These are phyloP conservation scores for Ptiloglossa arizonensis DNA, from an alignment of 1,140 invertebrate genomes.

Conservation along the genomic window DNA sequence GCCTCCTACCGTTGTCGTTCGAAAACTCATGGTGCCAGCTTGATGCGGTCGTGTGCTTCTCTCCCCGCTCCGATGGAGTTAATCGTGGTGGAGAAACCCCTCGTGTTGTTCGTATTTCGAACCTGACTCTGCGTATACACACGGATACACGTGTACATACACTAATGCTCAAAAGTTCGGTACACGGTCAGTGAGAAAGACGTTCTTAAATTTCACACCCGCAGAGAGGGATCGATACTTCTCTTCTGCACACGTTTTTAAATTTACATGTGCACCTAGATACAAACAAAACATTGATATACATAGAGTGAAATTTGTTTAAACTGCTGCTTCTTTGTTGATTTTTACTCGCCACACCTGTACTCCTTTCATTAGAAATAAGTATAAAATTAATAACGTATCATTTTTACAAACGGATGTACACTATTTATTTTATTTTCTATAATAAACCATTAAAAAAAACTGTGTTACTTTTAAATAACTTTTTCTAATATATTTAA, in stretches of 20 bases:
- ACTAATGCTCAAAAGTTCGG: slow-evolving; percentile 20
- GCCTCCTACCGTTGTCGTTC: slow-evolving; percentile 63
- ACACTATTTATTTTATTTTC: too few species aligned
- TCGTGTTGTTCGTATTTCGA: slow-evolving; percentile 51
- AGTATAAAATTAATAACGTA: too few species aligned
- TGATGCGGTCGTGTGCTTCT: slow-evolving; percentile 55
- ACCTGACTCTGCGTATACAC: slow-evolving; percentile 33
- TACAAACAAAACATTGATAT: background rate
- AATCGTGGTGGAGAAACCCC: slow-evolving; percentile 50
- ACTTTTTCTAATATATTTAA: too few species aligned
- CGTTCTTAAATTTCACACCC: background rate
- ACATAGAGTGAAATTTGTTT: too few species aligned
- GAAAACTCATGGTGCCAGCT: slow-evolving; percentile 67
- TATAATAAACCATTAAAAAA: too few species aligned
- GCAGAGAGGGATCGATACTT: background rate
- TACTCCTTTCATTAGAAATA: background rate
- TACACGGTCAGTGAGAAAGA: background rate
- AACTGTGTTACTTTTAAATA: too few species aligned
- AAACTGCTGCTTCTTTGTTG: too few species aligned
- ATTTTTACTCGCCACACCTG: too few species aligned
- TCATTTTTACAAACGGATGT: background rate
- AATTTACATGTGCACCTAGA: background rate
- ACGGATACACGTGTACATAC: slow-evolving; percentile 20
- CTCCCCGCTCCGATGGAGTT: slow-evolving; percentile 27
- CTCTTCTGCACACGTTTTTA: background rate